phyloP scores from a whole-genome alignment of 2,888 invertebrate genomes.

The Synergus itoensis region DNA sequence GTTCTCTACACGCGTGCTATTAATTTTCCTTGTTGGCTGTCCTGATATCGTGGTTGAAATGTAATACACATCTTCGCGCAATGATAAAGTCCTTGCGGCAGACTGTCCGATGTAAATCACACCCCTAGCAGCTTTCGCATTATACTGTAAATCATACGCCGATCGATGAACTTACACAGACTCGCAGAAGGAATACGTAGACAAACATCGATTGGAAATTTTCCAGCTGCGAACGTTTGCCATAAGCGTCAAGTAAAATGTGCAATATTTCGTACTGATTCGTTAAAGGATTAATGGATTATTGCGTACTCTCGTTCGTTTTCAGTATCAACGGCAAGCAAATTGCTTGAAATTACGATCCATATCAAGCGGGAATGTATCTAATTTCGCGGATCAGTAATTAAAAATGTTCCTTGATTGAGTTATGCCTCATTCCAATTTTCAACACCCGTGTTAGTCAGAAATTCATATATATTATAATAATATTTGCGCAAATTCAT shows the following conservation, averaged over 20 bases:
- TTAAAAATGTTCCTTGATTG: background rate
- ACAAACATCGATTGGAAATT: conserved; percentile 8
- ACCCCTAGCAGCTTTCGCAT: background rate
- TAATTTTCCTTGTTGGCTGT: conserved; percentile 63
- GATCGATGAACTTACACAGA: conserved; percentile 13
- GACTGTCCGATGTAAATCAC: conserved; percentile 36
- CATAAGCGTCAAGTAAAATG: conserved; percentile 27
- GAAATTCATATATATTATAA: too few relatives aligned
- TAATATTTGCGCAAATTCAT: too few relatives aligned
- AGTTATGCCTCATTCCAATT: background rate
- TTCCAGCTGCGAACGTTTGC: conserved; percentile 11
- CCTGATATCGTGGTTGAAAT: conserved; percentile 52
- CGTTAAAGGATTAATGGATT: conserved; percentile 25
- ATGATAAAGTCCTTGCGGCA: conserved; percentile 30
- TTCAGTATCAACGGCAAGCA: conserved; percentile 3
- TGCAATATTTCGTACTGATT: conserved; percentile 27
- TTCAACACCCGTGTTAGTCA: background rate
- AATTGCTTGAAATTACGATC: background rate
- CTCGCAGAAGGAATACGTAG: background rate
- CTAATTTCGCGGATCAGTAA: conserved; percentile 9
- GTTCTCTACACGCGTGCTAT: conserved; percentile 62
- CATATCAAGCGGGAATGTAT: background rate
- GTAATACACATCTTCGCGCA: conserved; percentile 32
- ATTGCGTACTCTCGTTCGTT: background rate
- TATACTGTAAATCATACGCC: conserved; percentile 5